Evolutionary conservation across 2,888 invertebrate species (phyloP), one percentile per base, ranked within the genome.

Genomic region (Leptothorax acervorum): DNA sequence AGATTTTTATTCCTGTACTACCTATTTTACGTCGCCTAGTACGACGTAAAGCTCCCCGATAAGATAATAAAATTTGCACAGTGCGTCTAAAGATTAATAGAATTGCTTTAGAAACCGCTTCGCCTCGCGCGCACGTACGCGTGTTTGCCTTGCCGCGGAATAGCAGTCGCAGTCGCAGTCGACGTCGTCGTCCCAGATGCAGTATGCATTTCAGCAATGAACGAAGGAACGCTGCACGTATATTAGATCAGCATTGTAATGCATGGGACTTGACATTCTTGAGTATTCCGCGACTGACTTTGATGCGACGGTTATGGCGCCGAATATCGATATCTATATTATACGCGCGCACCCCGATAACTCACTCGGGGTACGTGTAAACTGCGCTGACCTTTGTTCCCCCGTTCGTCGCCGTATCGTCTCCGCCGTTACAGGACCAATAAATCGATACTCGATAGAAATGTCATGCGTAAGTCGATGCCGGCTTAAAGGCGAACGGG

Each of bases 391-490:
- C 79, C 79, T 81, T 81, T 81, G 71, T 81, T 81, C 70, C 48
- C 28, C 74, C 45, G 45, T 42, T 78, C 78, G 78, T 42, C 66
- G 68, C 42, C 48, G 79, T 71, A 71, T 71, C 79, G 79, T 60
- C 60, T 48, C 60, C 23, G 60, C 79, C 35, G 68, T 78, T 81
- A 62, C 62, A 48, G 55, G 42, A 31, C 71, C 71, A 39, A 81
- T 81, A 81, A 81, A 71, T 81, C 79, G 79, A 81, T 81, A 81
- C 71, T 71, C 79, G 79, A 81, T 81, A 81, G 79, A 81, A 81
- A 81, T 71, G 79, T 81, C 79, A 81, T 81, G 60, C 71, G 79
- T 79, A 86, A 73, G 73, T 65, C 63, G 86, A 86, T 83, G 78
- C 83, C 70, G 63, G 71, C 86, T 75, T 75, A 86, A 86, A 83